Percentiles rank a stretch among this genome's conserved stretches.
phyloP scores from a whole-genome alignment of 2,113 vertebrate species.

The Salvelinus alpinus region DNA sequence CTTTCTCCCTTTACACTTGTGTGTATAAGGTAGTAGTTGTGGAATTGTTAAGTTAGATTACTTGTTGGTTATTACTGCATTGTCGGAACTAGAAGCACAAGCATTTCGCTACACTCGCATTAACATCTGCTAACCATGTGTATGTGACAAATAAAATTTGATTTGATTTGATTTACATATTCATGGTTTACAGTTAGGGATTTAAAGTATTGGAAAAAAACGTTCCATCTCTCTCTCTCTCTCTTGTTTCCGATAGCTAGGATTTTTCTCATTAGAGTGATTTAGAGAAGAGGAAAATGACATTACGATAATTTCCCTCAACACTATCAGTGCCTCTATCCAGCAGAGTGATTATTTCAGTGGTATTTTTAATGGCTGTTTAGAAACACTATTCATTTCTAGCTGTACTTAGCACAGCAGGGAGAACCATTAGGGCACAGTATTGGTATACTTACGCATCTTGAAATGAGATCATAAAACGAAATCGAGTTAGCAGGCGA shows the following conservation, averaged over 20 bases:
- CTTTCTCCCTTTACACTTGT: too few species aligned
- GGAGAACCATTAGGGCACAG: slow-evolving; percentile 61
- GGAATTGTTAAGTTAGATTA: too few species aligned
- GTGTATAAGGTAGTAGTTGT: too few species aligned
- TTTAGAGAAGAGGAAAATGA: slow-evolving; percentile 63
- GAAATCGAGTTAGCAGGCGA: slow-evolving; percentile 54
- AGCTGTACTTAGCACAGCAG: slow-evolving; percentile 75
- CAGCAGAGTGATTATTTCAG: slow-evolving; percentile 60
- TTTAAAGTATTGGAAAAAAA: too few species aligned
- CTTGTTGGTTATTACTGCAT: too few species aligned
- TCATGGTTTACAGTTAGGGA: background rate
- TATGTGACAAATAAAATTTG: too few species aligned
- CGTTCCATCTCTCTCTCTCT: background rate
- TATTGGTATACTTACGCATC: slow-evolving; percentile 44
- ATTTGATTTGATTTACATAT: background rate
- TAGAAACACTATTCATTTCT: slow-evolving; percentile 72
- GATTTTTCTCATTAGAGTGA: slow-evolving; percentile 62
- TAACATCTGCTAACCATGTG: too few species aligned
- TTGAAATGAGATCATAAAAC: slow-evolving; percentile 60
- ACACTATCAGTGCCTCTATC: slow-evolving; percentile 55
- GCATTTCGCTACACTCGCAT: too few species aligned
- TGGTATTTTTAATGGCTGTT: slow-evolving; percentile 66
- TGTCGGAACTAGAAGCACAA: too few species aligned
- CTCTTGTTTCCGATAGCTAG: too few species aligned
- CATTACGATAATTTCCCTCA: slow-evolving; percentile 59